Percentiles rank a stretch among this genome's conserved stretches.
phyloP scores from a whole-genome alignment of 2,113 vertebrate species.

The Nothocercus nigrocapillus region DNA sequence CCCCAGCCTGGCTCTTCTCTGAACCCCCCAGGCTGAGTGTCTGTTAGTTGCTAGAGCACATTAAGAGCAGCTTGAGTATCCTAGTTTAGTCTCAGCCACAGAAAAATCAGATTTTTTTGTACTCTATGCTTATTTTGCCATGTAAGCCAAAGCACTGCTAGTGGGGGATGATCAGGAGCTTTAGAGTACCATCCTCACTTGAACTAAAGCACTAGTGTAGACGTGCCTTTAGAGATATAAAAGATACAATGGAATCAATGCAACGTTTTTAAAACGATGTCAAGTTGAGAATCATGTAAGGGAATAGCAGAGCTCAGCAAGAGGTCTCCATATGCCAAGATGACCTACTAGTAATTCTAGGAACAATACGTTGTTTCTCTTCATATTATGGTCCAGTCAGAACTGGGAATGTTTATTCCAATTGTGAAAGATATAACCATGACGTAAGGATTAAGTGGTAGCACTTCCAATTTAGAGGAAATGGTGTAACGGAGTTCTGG shows the following conservation, averaged over 20 bases:
- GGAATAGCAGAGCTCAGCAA: not conserved
- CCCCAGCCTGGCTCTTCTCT: not conserved
- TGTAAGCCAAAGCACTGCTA: not conserved
- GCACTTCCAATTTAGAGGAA: not conserved
- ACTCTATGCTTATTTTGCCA: not conserved
- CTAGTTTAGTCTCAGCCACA: not conserved
- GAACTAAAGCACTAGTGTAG: not conserved
- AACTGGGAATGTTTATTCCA: not conserved
- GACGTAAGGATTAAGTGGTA: not conserved
- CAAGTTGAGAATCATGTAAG: not conserved
- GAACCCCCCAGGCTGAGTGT: not conserved
- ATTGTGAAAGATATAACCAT: not conserved
- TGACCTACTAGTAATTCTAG: not conserved
- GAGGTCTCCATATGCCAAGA: not conserved
- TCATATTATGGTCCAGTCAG: not conserved
- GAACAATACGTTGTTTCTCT: not conserved
- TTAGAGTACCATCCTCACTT: not conserved
- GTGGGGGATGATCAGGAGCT: not conserved
- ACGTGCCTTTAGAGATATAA: not conserved
- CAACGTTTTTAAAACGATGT: not conserved
- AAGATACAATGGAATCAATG: not conserved
- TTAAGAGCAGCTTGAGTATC: not conserved
- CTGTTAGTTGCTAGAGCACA: fast-evolving
- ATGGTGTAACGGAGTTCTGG: not conserved
- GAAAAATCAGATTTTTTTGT: not conserved